These are phyloP conservation scores for Dryocosmus kuriphilus DNA, from an alignment of 2,888 invertebrate genomes.

Conservation along the genomic window DNA sequence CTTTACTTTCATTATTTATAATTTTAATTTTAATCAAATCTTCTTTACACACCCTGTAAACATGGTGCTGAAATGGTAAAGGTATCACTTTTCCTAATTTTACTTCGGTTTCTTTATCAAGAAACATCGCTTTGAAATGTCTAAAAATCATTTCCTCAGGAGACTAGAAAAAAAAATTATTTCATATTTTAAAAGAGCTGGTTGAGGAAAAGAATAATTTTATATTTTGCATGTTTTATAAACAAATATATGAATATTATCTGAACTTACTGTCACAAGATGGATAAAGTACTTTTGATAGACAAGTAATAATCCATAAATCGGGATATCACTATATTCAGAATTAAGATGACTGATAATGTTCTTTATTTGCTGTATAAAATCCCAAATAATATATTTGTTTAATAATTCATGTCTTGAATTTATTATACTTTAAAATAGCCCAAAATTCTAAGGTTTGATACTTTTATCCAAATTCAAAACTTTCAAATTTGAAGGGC, in stretches of 20 bases:
- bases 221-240: conserved; percentile 56
- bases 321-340: conserved; percentile 54
- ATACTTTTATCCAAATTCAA: background rate
- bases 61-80: conserved; percentile 59
- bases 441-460: no score
- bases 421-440: background rate
- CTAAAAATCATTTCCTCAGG: conserved; percentile 66
- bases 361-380: conserved; percentile 42
- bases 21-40: no score
- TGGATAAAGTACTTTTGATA: conserved; percentile 67
- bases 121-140: conserved; percentile 57
- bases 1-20: no score
- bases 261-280: conserved; percentile 62
- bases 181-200: background rate
- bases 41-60: background rate
- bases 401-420: background rate
- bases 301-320: conserved; percentile 65
- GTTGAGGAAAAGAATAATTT: conserved; percentile 42
- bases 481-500: background rate
- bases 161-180: conserved; percentile 55
- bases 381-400: background rate
- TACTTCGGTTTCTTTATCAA: conserved; percentile 38
- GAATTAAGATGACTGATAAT: conserved; percentile 55
- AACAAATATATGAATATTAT: background rate
- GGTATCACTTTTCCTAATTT: conserved; percentile 57